phyloP scores from a whole-genome alignment of 1,140 invertebrate species.

The Ceratoteleas bidentatus region DNA sequence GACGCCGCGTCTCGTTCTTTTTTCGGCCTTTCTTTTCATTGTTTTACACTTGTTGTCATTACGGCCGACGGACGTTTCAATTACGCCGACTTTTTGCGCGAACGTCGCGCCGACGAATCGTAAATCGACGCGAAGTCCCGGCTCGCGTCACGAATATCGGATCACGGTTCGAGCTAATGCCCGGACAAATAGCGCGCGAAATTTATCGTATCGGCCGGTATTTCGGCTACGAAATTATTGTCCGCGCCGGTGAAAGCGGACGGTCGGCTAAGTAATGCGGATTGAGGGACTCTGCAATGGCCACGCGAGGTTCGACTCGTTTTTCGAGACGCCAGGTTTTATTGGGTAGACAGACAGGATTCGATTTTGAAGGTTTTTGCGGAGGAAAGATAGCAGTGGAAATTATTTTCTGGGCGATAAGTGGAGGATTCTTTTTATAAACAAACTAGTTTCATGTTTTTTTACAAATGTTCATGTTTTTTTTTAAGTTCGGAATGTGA shows the following conservation, averaged over 20 bases:
- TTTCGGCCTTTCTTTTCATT: constrained; percentile 32
- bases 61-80: constrained; percentile 43
- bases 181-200: constrained; percentile 53
- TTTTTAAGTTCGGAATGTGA: no score
- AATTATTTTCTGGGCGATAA: no score
- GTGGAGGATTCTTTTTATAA: no score
- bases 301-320: no score
- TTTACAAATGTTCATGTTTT: no score
- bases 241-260: constrained; percentile 58
- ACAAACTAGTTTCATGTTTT: no score
- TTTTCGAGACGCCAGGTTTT: no score
- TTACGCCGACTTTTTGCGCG: constrained; percentile 44
- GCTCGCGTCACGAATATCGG: not conserved
- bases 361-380: not conserved
- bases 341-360: no score
- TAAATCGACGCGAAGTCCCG: constrained; percentile 26
- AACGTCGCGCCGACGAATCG: constrained; percentile 37
- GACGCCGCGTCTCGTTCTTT: constrained; percentile 2
- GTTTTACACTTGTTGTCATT: constrained; percentile 58
- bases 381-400: not conserved
- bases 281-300: constrained; percentile 23
- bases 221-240: constrained; percentile 60
- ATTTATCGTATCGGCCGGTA: constrained; percentile 51
- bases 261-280: constrained; percentile 48
- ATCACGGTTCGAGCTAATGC: constrained; percentile 36